Percentiles rank a stretch among this genome's conserved stretches.
Conservation (phyloP, 2,797 vertebrate species). For the Avahi laniger region DNA sequence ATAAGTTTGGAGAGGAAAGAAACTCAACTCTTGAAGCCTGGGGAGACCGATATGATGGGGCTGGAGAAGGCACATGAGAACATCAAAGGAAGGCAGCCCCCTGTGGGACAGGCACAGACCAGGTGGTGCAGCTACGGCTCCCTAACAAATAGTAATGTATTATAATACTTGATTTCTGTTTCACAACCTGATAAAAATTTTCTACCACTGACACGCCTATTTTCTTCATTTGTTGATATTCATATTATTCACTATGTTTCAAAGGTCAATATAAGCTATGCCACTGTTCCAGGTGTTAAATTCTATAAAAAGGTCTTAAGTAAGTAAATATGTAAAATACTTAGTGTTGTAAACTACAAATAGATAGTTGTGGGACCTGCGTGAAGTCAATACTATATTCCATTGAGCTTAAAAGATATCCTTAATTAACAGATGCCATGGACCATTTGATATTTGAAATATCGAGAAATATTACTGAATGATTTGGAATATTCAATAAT, state of each 20-base stretch:
- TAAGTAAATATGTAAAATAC: neutral
- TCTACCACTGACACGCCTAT: neutral
- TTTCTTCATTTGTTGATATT: neutral
- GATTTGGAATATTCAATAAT: neutral
- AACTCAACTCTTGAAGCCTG: neutral
- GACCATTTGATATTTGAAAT: neutral
- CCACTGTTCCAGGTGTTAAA: neutral
- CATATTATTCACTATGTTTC: neutral
- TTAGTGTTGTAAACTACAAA: neutral
- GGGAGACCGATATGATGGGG: neutral
- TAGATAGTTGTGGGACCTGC: neutral
- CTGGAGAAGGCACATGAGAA: neutral
- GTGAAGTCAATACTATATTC: neutral
- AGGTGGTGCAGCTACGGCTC: neutral
- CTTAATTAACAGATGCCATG: neutral
- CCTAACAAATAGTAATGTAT: neutral
- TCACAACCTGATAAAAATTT: neutral
- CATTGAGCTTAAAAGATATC: neutral
- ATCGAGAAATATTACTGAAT: neutral
- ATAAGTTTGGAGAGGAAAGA: neutral
- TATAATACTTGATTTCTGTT: neutral
- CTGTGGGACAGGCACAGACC: rapidly evolving
- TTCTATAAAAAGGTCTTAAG: neutral
- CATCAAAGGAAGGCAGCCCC: neutral
- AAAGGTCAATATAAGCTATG: neutral